Evolutionary conservation across 1,140 invertebrate genomes (phyloP).

Genomic region (Temnothorax nylanderi): DNA sequence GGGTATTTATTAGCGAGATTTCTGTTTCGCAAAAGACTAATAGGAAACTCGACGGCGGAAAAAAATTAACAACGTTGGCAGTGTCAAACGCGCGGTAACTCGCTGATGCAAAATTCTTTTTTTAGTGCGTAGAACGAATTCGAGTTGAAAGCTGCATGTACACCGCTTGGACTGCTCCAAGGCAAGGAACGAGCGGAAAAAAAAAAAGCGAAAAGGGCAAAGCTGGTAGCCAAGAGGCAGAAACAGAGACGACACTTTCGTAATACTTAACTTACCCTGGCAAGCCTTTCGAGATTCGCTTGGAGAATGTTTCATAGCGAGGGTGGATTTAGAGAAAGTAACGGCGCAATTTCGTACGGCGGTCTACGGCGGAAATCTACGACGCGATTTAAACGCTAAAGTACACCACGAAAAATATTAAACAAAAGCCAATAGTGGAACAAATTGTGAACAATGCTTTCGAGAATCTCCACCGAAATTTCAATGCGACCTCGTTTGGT

Average conservation of each 20-base stretch:
- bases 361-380: constrained; percentile 15
- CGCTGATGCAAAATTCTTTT: constrained; percentile 28
- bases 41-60: background rate
- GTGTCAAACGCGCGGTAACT: constrained; percentile 48
- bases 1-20: constrained; percentile 29
- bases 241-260: constrained; percentile 41
- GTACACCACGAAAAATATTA: constrained; percentile 24
- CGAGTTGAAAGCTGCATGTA: constrained; percentile 71
- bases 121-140: constrained; percentile 53
- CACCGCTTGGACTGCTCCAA: constrained; percentile 46
- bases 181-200: background rate
- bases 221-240: constrained; percentile 32
- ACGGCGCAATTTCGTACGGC: constrained; percentile 40
- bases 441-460: constrained; percentile 27
- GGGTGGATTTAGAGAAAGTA: constrained; percentile 60
- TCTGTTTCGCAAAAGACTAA: background rate
- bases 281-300: constrained; percentile 64
- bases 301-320: constrained; percentile 67
- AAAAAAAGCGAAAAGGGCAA: constrained; percentile 1
- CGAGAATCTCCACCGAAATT: background rate
- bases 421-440: constrained; percentile 23
- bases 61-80: constrained; percentile 46
- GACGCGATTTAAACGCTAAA: constrained; percentile 23
- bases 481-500: background rate
- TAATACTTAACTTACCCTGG: constrained; percentile 60